Evolutionary conservation across 2,888 invertebrate genomes (phyloP).

Genomic region (Heliconius aoede): DNA sequence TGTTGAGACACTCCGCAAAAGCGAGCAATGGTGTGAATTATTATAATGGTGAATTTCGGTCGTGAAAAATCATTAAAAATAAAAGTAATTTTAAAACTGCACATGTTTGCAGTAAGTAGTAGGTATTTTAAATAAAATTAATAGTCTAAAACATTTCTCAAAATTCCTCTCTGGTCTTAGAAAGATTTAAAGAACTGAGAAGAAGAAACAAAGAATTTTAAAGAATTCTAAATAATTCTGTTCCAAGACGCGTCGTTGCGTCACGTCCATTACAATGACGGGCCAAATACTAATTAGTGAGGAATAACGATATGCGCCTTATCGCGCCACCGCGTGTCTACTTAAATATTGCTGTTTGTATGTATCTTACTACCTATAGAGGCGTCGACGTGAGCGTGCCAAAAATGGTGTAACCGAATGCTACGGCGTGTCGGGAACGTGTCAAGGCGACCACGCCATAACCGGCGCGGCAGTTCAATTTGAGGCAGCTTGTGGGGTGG

Average conservation of each 20-base stretch:
- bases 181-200: neutral
- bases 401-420: constrained; percentile 14
- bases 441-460: constrained; percentile 13
- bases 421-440: neutral
- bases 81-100: neutral
- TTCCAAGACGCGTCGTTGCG: constrained; percentile 19
- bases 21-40: too few relatives aligned
- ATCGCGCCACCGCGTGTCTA: constrained; percentile 1
- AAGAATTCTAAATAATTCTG: constrained; percentile 4
- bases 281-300: constrained; percentile 20
- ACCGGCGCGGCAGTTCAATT: neutral
- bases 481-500: neutral
- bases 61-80: neutral
- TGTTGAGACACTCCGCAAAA: too few relatives aligned
- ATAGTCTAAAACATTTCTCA: neutral
- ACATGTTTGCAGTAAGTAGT: too few relatives aligned
- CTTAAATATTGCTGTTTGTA: neutral
- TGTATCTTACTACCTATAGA: neutral
- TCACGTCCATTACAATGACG: constrained; percentile 14
- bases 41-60: neutral
- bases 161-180: neutral
- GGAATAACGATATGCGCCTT: constrained; percentile 5
- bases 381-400: neutral
- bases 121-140: too few relatives aligned
- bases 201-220: too few relatives aligned